These are phyloP conservation scores for Pongo abelii DNA, from an alignment of 2,113 vertebrate genomes.

Conservation along the genomic window DNA sequence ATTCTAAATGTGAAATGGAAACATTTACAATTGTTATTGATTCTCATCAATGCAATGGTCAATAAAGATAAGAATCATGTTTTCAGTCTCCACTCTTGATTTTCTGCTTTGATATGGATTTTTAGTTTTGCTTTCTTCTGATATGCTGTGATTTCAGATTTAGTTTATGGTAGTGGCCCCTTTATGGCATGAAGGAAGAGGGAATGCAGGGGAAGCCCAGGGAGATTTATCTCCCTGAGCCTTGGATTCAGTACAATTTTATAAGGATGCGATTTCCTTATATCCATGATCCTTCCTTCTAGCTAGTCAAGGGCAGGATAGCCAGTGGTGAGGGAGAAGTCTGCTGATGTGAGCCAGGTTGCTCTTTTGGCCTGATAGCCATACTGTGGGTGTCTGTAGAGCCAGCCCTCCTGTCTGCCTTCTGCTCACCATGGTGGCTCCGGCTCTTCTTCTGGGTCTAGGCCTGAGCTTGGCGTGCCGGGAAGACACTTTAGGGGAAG, in stretches of 20 bases:
- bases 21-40: conserved; percentile 26
- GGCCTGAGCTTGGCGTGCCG: neutral
- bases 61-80: neutral
- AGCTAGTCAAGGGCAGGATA: neutral
- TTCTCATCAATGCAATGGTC: conserved; percentile 1
- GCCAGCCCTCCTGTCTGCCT: neutral
- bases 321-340: no score
- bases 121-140: neutral
- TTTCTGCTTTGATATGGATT: neutral
- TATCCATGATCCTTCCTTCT: neutral
- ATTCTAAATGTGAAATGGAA: conserved; percentile 52
- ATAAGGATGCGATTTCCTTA: neutral
- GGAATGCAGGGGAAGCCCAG: neutral
- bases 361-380: neutral
- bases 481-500: neutral
- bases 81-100: neutral
- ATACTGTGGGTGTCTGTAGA: fast-evolving
- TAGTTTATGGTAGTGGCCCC: neutral
- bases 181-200: neutral
- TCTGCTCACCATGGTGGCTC: neutral
- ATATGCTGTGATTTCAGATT: neutral
- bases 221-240: neutral
- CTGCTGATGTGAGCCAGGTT: neutral
- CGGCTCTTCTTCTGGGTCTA: neutral
- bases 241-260: neutral